Evolutionary conservation across 2,888 invertebrate genomes (phyloP).

Genomic region (Exephanes ischioxanthus): DNA sequence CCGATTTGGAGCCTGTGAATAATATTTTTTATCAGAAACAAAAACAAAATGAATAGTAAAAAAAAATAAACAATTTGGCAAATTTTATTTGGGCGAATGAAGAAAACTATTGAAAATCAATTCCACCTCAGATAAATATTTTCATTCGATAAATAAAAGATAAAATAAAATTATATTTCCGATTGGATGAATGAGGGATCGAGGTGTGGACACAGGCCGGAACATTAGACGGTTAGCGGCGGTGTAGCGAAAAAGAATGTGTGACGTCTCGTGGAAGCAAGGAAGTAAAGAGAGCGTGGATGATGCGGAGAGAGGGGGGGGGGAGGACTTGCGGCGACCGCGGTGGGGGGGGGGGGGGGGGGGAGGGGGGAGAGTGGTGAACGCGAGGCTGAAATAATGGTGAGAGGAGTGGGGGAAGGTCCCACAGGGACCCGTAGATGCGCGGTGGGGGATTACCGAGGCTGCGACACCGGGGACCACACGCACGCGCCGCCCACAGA

Average conservation of each 20-base stretch:
- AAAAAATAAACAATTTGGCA: no score
- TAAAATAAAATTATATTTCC: not conserved
- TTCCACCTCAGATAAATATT: not conserved
- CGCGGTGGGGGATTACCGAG: slow-evolving; percentile 69
- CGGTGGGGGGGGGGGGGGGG: slow-evolving; percentile 6
- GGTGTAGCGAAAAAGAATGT: slow-evolving; percentile 12
- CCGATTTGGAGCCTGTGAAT: not conserved
- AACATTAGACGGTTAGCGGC: not conserved
- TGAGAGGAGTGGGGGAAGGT: slow-evolving; percentile 52
- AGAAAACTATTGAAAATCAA: no score
- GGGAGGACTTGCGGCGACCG: not conserved
- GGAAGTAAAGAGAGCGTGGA: slow-evolving; percentile 29
- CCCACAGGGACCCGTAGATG: slow-evolving; percentile 61
- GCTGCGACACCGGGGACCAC: slow-evolving; percentile 83
- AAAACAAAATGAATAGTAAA: no score
- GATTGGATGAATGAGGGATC: slow-evolving; percentile 4
- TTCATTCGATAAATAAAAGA: not conserved
- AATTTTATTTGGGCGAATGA: no score
- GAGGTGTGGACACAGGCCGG: slow-evolving; percentile 12
- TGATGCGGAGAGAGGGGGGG: slow-evolving; percentile 3
- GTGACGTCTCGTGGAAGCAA: slow-evolving; percentile 32
- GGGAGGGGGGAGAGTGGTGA: slow-evolving; percentile 47
- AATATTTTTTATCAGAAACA: not conserved
- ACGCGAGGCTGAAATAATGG: slow-evolving; percentile 48
- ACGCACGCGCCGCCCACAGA: slow-evolving; percentile 85